These are phyloP conservation scores for Ceratothoa steindachneri DNA, from an alignment of 2,888 invertebrate genomes.

Conservation along the genomic window DNA sequence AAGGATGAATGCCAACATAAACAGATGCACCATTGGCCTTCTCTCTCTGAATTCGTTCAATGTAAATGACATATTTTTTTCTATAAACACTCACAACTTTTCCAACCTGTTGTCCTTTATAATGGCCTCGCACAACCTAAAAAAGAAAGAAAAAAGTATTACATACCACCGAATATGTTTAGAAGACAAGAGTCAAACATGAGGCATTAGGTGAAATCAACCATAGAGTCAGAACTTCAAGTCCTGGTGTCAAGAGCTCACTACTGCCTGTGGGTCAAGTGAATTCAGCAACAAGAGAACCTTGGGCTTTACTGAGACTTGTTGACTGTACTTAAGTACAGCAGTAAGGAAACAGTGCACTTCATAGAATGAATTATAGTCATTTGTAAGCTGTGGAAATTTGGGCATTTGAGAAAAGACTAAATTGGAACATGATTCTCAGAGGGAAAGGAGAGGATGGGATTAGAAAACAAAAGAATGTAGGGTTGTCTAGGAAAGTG, in stretches of 20 bases:
- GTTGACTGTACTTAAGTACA: background rate
- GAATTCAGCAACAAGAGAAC: background rate
- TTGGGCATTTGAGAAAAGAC: no score
- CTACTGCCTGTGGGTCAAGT: conserved; percentile 9
- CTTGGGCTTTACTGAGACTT: background rate
- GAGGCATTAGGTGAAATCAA: background rate
- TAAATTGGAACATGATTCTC: no score
- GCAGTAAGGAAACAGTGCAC: background rate
- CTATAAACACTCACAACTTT: conserved; percentile 97
- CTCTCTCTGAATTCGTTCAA: conserved; percentile 98
- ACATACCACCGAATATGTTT: background rate
- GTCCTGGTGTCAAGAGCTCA: conserved; percentile 2
- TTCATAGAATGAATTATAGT: conserved; percentile 17
- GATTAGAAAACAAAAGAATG: no score
- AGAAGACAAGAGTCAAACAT: background rate
- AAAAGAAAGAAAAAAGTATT: conserved; percentile 16
- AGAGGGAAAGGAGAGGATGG: no score
- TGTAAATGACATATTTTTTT: conserved; percentile 97
- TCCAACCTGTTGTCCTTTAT: conserved; percentile 97
- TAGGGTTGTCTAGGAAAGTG: no score
- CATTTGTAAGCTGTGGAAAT: no score
- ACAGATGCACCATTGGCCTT: conserved; percentile 98
- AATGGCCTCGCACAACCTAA: conserved; percentile 94
- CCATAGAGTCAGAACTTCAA: conserved; percentile 11
- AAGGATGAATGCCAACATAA: conserved; percentile 97